Conservation (phyloP, 2,888 invertebrate genomes). For the Meganola albula region DNA sequence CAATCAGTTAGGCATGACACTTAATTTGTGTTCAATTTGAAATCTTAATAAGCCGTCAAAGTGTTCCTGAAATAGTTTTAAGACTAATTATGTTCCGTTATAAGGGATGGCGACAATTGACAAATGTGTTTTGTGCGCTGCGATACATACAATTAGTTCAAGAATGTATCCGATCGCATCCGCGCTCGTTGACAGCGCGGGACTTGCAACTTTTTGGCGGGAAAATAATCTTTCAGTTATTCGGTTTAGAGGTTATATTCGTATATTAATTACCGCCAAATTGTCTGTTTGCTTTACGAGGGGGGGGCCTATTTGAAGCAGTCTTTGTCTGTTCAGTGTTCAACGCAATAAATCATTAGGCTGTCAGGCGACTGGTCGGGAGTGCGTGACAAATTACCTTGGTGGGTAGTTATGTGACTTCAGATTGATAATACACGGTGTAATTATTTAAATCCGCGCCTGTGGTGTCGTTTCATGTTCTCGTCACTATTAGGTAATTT, state of each 20-base stretch:
- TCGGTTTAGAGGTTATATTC: slow-evolving; percentile 53
- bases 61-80: slow-evolving; percentile 64
- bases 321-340: slow-evolving; percentile 61
- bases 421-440: slow-evolving; percentile 27
- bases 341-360: slow-evolving; percentile 66
- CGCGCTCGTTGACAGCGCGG: slow-evolving; percentile 43
- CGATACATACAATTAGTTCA: slow-evolving; percentile 71
- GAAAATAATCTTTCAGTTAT: slow-evolving; percentile 50
- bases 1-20: slow-evolving; percentile 70
- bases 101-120: slow-evolving; percentile 69
- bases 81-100: slow-evolving; percentile 66
- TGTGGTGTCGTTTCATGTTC: too few species aligned
- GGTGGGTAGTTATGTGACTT: slow-evolving; percentile 37
- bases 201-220: slow-evolving; percentile 52
- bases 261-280: slow-evolving; percentile 54
- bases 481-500: too few species aligned
- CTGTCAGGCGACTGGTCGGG: slow-evolving; percentile 58
- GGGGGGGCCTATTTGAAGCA: slow-evolving; percentile 65
- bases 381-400: slow-evolving; percentile 69
- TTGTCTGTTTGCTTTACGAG: slow-evolving; percentile 63
- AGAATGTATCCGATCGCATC: slow-evolving; percentile 64
- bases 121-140: slow-evolving; percentile 65
- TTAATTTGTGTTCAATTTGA: slow-evolving; percentile 75
- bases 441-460: slow-evolving; percentile 4
- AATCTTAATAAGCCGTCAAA: slow-evolving; percentile 77